Conservation (phyloP, 53 echinoderm and acorn worm genomes). For the Echinarachnius parma region DNA sequence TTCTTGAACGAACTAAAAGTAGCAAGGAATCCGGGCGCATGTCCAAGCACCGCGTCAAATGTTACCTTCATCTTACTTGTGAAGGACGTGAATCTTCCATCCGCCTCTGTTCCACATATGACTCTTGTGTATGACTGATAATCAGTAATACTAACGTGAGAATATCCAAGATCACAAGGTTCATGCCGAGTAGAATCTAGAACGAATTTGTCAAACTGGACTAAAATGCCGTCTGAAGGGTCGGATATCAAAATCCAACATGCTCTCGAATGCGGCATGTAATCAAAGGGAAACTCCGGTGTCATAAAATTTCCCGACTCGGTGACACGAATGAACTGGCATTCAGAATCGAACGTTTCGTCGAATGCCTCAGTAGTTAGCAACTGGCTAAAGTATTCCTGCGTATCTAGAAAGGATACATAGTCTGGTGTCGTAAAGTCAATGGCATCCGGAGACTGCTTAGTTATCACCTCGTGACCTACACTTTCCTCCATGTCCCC, state of each 20-base stretch:
- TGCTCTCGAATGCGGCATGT: neutral
- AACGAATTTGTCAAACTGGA: conserved; percentile 6
- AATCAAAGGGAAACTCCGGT: neutral
- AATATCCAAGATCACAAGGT: conserved; percentile 6
- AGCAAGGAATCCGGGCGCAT: conserved; percentile 15
- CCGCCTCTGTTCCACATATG: conserved; percentile 2
- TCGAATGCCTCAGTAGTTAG: neutral
- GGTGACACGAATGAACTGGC: neutral
- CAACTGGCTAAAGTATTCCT: neutral
- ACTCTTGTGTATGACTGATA: neutral
- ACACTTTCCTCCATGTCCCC: no score
- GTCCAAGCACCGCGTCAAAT: neutral
- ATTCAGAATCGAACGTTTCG: neutral
- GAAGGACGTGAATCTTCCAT: neutral
- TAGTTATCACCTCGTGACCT: no score
- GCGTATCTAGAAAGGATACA: no score
- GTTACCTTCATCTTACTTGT: neutral
- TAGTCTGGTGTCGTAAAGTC: no score
- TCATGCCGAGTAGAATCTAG: conserved; percentile 16
- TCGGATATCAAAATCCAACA: conserved; percentile 25
- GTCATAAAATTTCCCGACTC: conserved; percentile 3
- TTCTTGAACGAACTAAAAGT: neutral
- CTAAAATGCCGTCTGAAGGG: neutral
- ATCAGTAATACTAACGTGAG: conserved; percentile 12
- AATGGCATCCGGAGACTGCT: no score